Conservation (phyloP, 2,888 invertebrate genomes). For the Microctonus aethiopoides region DNA sequence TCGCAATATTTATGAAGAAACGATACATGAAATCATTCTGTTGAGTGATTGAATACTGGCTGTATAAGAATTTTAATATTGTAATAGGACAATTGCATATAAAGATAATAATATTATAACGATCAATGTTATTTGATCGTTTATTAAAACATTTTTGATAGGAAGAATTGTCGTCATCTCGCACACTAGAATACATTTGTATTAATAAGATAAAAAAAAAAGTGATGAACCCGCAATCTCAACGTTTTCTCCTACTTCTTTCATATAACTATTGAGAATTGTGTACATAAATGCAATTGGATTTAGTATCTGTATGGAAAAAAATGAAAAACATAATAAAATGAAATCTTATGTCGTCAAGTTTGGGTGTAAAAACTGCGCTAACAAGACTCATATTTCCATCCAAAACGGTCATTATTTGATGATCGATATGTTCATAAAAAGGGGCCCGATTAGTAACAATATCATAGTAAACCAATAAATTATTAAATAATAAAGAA, state of each 20-base stretch:
- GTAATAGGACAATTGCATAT: neutral
- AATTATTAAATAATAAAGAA: neutral
- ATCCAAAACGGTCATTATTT: conserved; percentile 50
- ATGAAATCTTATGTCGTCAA: conserved; percentile 47
- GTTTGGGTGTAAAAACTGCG: conserved; percentile 50
- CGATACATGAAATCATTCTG: neutral
- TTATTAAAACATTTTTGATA: neutral
- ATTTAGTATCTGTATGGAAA: neutral
- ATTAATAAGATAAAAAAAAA: neutral
- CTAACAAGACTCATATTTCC: conserved; percentile 56
- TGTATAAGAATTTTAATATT: neutral
- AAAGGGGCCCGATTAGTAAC: neutral
- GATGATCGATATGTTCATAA: conserved; percentile 38
- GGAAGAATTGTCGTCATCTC: neutral
- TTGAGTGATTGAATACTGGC: neutral
- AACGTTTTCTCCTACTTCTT: neutral
- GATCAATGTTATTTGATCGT: neutral
- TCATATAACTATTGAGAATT: neutral
- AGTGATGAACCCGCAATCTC: neutral
- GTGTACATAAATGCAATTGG: neutral
- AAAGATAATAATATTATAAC: neutral
- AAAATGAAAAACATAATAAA: neutral
- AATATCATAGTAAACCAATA: neutral
- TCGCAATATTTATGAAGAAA: neutral
- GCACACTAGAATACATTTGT: neutral